Conservation (phyloP, 2,888 invertebrate genomes). For the Phyllotreta cruciferae region DNA sequence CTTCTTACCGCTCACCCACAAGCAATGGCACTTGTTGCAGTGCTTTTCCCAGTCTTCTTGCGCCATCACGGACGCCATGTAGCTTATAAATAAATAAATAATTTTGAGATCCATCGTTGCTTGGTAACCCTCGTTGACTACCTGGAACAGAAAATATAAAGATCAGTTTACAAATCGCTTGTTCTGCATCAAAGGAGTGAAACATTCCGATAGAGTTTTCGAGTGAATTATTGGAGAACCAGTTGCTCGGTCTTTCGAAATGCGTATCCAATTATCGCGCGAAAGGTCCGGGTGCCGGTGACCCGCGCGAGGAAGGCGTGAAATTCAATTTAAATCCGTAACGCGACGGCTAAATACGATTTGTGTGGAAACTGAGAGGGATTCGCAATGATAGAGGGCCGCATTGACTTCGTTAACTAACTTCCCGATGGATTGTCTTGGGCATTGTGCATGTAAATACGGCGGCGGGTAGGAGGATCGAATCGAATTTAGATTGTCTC, state of each 20-base stretch:
- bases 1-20: constrained; percentile 86
- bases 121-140: constrained; percentile 6
- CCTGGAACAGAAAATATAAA: constrained; percentile 26
- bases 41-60: constrained; percentile 67
- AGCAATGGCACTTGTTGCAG: constrained; percentile 75
- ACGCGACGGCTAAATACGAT: constrained; percentile 9
- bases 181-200: too few species aligned
- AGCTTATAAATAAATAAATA: constrained; percentile 32
- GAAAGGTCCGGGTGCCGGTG: constrained; percentile 21
- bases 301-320: constrained; percentile 20
- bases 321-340: constrained; percentile 28
- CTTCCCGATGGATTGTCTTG: constrained; percentile 13
- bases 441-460: not conserved
- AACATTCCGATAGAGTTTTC: too few species aligned
- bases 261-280: constrained; percentile 27
- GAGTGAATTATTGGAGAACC: constrained; percentile 5
- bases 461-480: not conserved
- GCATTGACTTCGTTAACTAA: constrained; percentile 24
- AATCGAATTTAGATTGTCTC: constrained; percentile 20
- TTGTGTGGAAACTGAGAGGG: constrained; percentile 17
- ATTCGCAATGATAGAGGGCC: constrained; percentile 24
- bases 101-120: constrained; percentile 37
- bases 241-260: constrained; percentile 22
- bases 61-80: constrained; percentile 54
- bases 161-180: not conserved